phyloP scores from a whole-genome alignment of 2,888 invertebrate genomes.

The Aporophyla lueneburgensis region DNA sequence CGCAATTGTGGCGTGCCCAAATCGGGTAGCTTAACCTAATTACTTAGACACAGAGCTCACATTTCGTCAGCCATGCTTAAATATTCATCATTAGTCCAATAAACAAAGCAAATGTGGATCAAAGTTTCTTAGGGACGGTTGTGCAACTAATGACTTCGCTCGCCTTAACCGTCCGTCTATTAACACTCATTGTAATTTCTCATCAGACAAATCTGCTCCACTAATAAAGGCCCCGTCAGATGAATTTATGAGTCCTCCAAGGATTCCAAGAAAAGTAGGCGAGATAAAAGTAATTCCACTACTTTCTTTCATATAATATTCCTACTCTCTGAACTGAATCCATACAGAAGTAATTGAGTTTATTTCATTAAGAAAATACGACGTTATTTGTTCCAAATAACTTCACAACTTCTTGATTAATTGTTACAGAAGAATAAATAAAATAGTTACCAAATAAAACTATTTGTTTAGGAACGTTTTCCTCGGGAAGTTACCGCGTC shows the following conservation, averaged over 20 bases:
- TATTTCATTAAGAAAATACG: slow-evolving; percentile 39
- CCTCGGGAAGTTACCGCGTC: slow-evolving; percentile 4
- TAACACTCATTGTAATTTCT: slow-evolving; percentile 27
- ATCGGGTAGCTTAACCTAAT: too few relatives aligned
- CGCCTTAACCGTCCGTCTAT: slow-evolving; percentile 11
- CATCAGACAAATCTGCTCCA: slow-evolving; percentile 32
- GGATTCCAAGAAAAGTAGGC: slow-evolving; percentile 18
- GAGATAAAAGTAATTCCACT: slow-evolving; percentile 40
- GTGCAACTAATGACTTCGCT: slow-evolving; percentile 13
- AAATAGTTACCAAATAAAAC: slow-evolving; percentile 12
- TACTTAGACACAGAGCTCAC: neutral
- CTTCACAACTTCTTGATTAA: slow-evolving; percentile 31
- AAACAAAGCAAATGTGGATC: neutral
- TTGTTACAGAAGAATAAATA: slow-evolving; percentile 27
- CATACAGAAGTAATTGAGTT: slow-evolving; percentile 44
- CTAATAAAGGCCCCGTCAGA: slow-evolving; percentile 37
- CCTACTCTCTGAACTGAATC: slow-evolving; percentile 36
- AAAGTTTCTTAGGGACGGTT: neutral
- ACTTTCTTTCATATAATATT: slow-evolving; percentile 20
- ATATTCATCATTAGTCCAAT: neutral
- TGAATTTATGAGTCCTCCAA: slow-evolving; percentile 36
- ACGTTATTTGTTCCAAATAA: slow-evolving; percentile 20
- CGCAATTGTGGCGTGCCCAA: too few relatives aligned
- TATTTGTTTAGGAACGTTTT: slow-evolving; percentile 3
- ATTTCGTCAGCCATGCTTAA: neutral